Evolutionary conservation across 2,888 invertebrate genomes (phyloP).

Genomic region (Coelinius sp.): DNA sequence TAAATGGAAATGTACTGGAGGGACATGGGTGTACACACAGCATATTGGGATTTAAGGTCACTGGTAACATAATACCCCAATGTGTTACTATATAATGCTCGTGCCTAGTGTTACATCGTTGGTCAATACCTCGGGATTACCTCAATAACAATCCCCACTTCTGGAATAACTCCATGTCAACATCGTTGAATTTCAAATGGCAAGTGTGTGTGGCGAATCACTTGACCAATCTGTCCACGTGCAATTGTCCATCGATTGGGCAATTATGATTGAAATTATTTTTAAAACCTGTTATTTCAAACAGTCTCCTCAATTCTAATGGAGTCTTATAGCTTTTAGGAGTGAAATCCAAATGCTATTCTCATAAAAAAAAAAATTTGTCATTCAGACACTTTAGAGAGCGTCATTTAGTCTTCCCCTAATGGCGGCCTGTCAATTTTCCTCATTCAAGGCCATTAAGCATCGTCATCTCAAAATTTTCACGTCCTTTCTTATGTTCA

Average conservation of each 20-base stretch:
- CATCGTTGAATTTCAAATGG: constrained; percentile 40
- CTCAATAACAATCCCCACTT: neutral
- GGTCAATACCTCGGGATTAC: constrained; percentile 20
- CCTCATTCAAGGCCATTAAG: constrained; percentile 28
- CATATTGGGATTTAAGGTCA: constrained; percentile 36
- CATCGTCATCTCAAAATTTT: constrained; percentile 23
- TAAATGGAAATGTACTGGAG: constrained; percentile 46
- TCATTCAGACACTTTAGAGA: neutral
- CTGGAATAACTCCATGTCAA: constrained; percentile 14
- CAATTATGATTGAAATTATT: too few relatives aligned
- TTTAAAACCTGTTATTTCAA: neutral
- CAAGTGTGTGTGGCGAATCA: neutral
- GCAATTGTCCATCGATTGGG: neutral
- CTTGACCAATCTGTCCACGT: neutral
- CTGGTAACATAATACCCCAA: neutral
- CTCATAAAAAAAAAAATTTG: constrained; percentile 20
- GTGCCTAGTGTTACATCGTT: neutral
- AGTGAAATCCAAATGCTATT: neutral
- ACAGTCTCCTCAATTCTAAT: neutral
- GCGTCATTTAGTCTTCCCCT: constrained; percentile 10
- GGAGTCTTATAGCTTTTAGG: neutral
- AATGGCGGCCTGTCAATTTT: constrained; percentile 28
- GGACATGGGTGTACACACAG: constrained; percentile 24
- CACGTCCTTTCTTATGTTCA: constrained; percentile 3
- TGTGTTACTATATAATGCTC: neutral